These are phyloP conservation scores for Diaperis boleti DNA, from an alignment of 2,888 invertebrate genomes.

Conservation along the genomic window DNA sequence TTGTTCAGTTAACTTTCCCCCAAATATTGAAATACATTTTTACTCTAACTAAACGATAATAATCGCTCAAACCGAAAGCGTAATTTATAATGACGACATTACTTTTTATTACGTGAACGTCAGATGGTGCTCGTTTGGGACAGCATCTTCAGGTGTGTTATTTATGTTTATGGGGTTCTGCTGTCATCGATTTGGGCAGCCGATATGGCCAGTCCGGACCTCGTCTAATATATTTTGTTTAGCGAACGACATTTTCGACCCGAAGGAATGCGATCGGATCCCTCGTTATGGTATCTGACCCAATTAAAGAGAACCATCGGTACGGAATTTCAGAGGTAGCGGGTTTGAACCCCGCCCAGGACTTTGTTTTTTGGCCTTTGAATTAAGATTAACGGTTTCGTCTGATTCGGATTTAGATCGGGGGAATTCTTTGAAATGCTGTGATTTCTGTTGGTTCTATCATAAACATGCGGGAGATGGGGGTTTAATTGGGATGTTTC, in stretches of 20 bases:
- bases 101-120: background rate
- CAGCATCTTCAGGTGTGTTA: slow-evolving; percentile 2
- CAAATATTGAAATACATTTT: no score
- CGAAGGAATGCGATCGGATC: slow-evolving; percentile 25
- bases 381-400: background rate
- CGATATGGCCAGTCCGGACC: slow-evolving; percentile 16
- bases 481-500: no score
- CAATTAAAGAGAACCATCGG: slow-evolving; percentile 45
- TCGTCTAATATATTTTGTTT: slow-evolving; percentile 30
- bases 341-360: slow-evolving; percentile 10
- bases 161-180: slow-evolving; percentile 15
- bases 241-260: slow-evolving; percentile 30
- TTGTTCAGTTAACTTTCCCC: no score
- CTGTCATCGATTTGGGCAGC: slow-evolving; percentile 22
- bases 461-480: no score
- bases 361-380: background rate
- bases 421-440: background rate
- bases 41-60: no score
- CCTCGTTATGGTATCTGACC: slow-evolving; percentile 47
- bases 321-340: slow-evolving; percentile 21
- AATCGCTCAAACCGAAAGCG: no score
- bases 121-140: background rate
- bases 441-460: background rate
- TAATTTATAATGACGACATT: background rate
- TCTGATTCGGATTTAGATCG: background rate